Base-by-base conservation (phyloP, 2,113 vertebrate genomes). In the Oryzias javanicus region DNA sequence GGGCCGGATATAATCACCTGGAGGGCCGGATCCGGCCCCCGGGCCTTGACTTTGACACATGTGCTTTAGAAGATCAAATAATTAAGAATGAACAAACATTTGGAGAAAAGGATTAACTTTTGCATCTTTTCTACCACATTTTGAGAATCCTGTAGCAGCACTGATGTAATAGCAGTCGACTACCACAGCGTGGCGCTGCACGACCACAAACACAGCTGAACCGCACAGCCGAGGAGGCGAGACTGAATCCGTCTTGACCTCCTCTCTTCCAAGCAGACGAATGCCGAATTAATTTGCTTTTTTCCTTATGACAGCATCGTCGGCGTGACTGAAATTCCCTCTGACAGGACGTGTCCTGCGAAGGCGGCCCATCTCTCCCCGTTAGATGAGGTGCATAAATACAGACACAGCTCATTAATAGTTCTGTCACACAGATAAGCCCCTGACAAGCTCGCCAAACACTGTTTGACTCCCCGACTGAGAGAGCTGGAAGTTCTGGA, bases 371-470 rank as follows among this genome's bases (percentile, higher is more conserved):
- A 82, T 82, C 83, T 82, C 70, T 79, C 74, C 73, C 60, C 22
- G 70, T 82, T 83, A 84, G 85, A 87, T 62, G 83, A 82, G 78
- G 69, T 80, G 78, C 79, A 89, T 89, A 88, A 91, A 90, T 86
- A 88, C 78, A 83, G 80, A 81, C 72, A 74, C 67, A 69, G 69
- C 76, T 82, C 80, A 85, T 88, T 91, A 89, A 89, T 87, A 88
- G 89, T 74, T 76, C 81, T 87, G 88, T 90, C 88, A 87, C 78
- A 83, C 82, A 85, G 89, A 74, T 82, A 72, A 70, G 59, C 69
- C 58, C 64, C 49, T n/a, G 76, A 85, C 74, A 64, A 70, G 67
- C 72, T 47, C 4, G 54, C 62, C 72, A 72, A 75, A 68, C 70
- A 80, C 77, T 84, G n/a, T n/a, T 78, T 64, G 73, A 55, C 66